Percentiles rank a stretch among this genome's conserved stretches.
Evolutionary conservation across 2,888 invertebrate species (phyloP).

Genomic region (Xestia sexstrigata): DNA sequence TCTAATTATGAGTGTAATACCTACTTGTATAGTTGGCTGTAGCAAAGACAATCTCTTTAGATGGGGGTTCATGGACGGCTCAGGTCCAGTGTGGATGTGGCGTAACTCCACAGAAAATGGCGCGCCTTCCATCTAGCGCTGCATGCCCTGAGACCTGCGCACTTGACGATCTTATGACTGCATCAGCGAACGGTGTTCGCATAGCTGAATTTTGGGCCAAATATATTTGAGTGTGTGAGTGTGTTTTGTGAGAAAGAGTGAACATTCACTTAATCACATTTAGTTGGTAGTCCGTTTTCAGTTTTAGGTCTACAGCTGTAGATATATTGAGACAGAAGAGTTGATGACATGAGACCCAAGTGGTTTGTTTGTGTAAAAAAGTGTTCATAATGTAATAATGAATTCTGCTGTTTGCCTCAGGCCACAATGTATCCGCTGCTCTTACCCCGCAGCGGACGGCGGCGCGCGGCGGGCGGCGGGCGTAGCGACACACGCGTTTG

Average conservation of each 20-base stretch:
- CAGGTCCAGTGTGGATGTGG: too few species aligned
- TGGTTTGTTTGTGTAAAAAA: background rate
- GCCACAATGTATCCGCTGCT: constrained; percentile 31
- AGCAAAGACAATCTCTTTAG: too few species aligned
- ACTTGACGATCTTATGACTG: too few species aligned
- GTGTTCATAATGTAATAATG: background rate
- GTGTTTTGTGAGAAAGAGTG: background rate
- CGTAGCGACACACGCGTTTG: constrained; percentile 72
- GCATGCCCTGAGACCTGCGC: too few species aligned
- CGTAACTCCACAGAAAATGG: too few species aligned
- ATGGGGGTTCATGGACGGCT: too few species aligned
- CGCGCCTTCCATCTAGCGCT: too few species aligned
- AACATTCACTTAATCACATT: background rate
- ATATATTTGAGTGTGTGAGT: too few species aligned
- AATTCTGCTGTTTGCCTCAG: constrained; percentile 20
- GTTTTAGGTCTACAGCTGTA: background rate
- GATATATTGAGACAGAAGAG: background rate
- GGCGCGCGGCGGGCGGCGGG: background rate
- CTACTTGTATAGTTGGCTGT: too few species aligned
- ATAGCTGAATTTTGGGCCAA: too few species aligned
- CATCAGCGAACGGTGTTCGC: too few species aligned
- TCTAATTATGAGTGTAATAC: too few species aligned
- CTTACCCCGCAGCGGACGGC: constrained; percentile 30
- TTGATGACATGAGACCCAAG: background rate
- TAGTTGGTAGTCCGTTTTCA: background rate